Percentiles rank a stretch among this genome's conserved stretches.
Conservation (phyloP, 2,113 vertebrate species). For the Drymodes brunneopygia region DNA sequence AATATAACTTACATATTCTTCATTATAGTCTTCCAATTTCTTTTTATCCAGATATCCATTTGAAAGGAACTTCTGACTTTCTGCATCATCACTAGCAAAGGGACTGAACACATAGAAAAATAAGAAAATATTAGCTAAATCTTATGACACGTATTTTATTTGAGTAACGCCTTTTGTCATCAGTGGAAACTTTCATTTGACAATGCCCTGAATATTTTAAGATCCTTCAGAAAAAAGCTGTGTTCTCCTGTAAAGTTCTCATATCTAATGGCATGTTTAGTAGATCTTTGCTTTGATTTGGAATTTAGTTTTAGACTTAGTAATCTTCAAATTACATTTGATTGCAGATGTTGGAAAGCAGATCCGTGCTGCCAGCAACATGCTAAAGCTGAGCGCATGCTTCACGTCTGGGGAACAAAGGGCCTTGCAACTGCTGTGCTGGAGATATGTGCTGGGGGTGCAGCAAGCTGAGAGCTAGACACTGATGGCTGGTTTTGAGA, state of each 20-base stretch:
- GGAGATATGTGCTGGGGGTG: accelerated
- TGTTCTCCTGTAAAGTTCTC: neutral
- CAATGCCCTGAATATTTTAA: neutral
- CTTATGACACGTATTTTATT: neutral
- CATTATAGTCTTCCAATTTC: constrained; percentile 85
- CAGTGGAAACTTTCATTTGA: neutral
- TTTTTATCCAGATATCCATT: constrained; percentile 87
- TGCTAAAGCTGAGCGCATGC: neutral
- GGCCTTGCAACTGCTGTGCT: accelerated
- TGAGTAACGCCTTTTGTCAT: neutral
- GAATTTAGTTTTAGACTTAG: neutral
- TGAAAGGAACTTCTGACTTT: constrained; percentile 91
- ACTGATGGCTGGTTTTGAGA: neutral
- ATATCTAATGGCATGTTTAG: neutral
- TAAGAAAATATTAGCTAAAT: neutral
- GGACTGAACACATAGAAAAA: constrained; percentile 71
- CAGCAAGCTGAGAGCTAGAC: neutral
- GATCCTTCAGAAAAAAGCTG: neutral
- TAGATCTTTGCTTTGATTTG: neutral
- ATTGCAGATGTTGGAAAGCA: neutral
- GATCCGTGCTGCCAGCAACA: neutral
- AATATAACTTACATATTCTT: constrained; percentile 89
- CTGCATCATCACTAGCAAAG: constrained; percentile 82
- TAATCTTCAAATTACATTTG: neutral
- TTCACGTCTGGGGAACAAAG: neutral